Evolutionary conservation across 2,888 invertebrate species (phyloP).

Genomic region (Thereva unica): DNA sequence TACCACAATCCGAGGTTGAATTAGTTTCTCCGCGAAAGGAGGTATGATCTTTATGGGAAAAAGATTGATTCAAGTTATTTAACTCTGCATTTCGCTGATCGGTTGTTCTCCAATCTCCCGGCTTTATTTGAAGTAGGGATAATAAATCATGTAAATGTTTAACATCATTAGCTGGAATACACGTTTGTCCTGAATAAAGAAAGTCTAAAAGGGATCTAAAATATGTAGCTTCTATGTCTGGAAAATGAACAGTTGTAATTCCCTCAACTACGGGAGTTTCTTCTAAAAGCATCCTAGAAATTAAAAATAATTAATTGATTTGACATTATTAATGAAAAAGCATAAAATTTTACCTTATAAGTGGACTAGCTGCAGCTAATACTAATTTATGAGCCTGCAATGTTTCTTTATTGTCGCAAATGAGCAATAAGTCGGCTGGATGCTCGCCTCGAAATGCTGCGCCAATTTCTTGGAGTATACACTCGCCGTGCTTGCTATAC

Average conservation of each 20-base stretch:
- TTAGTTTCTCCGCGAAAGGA: slow-evolving; percentile 41
- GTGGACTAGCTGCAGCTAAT: slow-evolving; percentile 84
- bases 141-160: slow-evolving; percentile 82
- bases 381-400: slow-evolving; percentile 83
- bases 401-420: slow-evolving; percentile 82
- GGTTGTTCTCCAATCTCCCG: slow-evolving; percentile 72
- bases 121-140: slow-evolving; percentile 81
- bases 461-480: slow-evolving; percentile 87
- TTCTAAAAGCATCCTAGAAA: slow-evolving; percentile 68
- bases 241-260: slow-evolving; percentile 80
- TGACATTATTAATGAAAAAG: background rate
- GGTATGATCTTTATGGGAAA: slow-evolving; percentile 61
- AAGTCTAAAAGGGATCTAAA: slow-evolving; percentile 83
- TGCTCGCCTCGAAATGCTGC: slow-evolving; percentile 86
- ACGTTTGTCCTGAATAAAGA: slow-evolving; percentile 82
- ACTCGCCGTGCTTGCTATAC: slow-evolving; percentile 92
- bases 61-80: slow-evolving; percentile 50
- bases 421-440: slow-evolving; percentile 83
- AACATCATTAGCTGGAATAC: slow-evolving; percentile 65
- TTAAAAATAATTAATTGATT: background rate
- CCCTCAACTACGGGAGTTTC: slow-evolving; percentile 72
- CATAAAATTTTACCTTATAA: slow-evolving; percentile 65
- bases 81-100: slow-evolving; percentile 58
- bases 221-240: slow-evolving; percentile 78
- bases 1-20: slow-evolving; percentile 52